phyloP scores from a whole-genome alignment of 2,797 vertebrate genomes.

The Cichlasoma orientale region DNA sequence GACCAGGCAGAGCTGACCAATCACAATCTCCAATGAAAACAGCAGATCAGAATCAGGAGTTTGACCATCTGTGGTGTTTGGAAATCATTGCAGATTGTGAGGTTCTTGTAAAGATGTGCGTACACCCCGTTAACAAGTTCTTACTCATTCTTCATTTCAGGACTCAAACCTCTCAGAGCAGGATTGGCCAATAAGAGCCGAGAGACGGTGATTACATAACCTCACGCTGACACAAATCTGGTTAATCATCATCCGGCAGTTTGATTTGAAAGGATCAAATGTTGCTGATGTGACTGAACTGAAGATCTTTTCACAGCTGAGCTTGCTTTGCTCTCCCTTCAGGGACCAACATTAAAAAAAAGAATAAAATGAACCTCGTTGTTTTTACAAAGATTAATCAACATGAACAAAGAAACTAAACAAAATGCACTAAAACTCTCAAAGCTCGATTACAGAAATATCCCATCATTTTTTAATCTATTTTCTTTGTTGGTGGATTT shows the following conservation, averaged over 20 bases:
- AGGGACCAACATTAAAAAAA: no score
- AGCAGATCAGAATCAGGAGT: not conserved
- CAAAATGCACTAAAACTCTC: not conserved
- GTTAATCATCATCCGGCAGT: not conserved
- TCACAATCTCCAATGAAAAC: constrained; percentile 73
- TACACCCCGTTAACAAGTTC: constrained; percentile 56
- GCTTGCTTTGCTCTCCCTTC: no score
- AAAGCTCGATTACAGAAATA: not conserved
- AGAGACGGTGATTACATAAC: not conserved
- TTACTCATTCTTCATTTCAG: not conserved
- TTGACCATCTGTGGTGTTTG: not conserved
- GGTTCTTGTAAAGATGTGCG: constrained; percentile 67
- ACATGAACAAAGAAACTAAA: not conserved
- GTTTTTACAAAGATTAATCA: not conserved
- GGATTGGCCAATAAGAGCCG: not conserved
- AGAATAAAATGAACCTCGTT: not conserved
- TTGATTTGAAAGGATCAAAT: not conserved
- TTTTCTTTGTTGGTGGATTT: not conserved
- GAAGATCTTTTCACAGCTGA: not conserved
- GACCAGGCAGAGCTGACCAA: constrained; percentile 13
- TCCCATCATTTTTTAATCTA: not conserved
- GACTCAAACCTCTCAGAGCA: not conserved
- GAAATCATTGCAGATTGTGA: constrained; percentile 77
- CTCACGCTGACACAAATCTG: not conserved
- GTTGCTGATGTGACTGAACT: not conserved